Evolutionary conservation across 2,113 vertebrate genomes (phyloP).

Genomic region (Oceanites oceanicus): DNA sequence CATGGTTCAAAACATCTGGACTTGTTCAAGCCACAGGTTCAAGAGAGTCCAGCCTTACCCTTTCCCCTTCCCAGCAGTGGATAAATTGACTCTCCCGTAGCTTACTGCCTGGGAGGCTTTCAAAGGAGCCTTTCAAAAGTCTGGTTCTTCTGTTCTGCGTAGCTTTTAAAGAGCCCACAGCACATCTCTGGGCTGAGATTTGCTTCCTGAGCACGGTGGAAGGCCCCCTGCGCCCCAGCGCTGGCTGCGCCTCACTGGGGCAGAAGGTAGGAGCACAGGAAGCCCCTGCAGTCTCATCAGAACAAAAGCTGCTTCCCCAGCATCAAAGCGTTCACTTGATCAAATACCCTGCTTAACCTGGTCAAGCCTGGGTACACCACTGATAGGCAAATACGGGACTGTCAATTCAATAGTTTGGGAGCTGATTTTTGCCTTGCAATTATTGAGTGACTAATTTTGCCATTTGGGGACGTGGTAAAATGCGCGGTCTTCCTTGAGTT

Average conservation of each 20-base stretch:
- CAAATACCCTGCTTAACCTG: neutral
- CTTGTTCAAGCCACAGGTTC: neutral
- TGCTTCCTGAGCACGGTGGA: accelerated
- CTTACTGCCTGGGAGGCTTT: neutral
- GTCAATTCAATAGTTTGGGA: neutral
- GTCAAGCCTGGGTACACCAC: neutral
- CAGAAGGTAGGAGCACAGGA: neutral
- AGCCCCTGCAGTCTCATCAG: neutral
- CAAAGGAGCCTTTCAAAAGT: neutral
- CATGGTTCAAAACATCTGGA: conserved; percentile 11
- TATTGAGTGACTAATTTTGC: neutral
- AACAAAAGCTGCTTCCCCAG: neutral
- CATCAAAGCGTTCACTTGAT: neutral
- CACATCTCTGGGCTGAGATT: neutral
- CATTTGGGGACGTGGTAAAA: neutral
- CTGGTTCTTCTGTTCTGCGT: neutral
- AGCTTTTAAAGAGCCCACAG: neutral
- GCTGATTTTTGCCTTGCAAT: neutral
- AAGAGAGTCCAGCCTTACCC: neutral
- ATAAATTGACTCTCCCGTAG: neutral
- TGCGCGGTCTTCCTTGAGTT: neutral
- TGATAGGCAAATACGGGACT: neutral
- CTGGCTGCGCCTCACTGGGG: neutral
- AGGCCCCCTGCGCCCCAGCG: neutral
- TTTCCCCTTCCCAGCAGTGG: conserved; percentile 8